Evolutionary conservation across 2,113 vertebrate genomes (phyloP).

Genomic region (Tachysurus vachellii): DNA sequence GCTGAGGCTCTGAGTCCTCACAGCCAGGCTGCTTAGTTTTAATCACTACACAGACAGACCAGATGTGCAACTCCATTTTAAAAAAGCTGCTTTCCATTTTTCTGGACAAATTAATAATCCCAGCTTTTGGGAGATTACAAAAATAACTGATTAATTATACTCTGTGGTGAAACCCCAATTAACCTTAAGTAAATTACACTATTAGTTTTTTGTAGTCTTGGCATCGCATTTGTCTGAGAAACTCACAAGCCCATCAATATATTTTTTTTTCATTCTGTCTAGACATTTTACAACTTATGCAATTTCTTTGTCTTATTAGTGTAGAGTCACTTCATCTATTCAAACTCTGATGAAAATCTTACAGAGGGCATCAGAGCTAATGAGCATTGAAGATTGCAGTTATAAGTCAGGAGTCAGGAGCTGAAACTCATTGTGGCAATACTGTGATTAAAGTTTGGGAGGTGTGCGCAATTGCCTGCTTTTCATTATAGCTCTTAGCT

Average conservation of each 20-base stretch:
- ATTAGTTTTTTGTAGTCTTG: not conserved
- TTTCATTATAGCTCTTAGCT: constrained; percentile 47
- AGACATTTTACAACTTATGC: not conserved
- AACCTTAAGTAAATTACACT: not conserved
- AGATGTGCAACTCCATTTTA: constrained; percentile 48
- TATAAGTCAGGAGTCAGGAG: not conserved
- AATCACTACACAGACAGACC: constrained; percentile 43
- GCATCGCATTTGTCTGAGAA: constrained; percentile 1
- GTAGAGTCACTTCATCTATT: constrained; percentile 22
- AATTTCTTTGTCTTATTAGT: not conserved
- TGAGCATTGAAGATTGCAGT: constrained; percentile 8
- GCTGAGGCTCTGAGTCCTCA: not conserved
- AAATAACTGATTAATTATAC: constrained; percentile 6
- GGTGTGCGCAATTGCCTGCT: constrained; percentile 41
- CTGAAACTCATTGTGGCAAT: constrained; percentile 13
- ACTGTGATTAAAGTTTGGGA: constrained; percentile 35
- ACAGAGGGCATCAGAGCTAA: constrained; percentile 13
- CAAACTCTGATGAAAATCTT: not conserved
- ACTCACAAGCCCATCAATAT: not conserved
- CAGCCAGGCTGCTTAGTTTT: constrained; percentile 16
- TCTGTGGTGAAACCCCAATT: not conserved
- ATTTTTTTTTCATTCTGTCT: not conserved
- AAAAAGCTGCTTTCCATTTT: not conserved
- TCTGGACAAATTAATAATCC: constrained; percentile 16
- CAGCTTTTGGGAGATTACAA: constrained; percentile 20